Percentiles rank a stretch among this genome's conserved stretches.
Conservation (phyloP, 2,113 vertebrate genomes). For the Orycteropus afer region DNA sequence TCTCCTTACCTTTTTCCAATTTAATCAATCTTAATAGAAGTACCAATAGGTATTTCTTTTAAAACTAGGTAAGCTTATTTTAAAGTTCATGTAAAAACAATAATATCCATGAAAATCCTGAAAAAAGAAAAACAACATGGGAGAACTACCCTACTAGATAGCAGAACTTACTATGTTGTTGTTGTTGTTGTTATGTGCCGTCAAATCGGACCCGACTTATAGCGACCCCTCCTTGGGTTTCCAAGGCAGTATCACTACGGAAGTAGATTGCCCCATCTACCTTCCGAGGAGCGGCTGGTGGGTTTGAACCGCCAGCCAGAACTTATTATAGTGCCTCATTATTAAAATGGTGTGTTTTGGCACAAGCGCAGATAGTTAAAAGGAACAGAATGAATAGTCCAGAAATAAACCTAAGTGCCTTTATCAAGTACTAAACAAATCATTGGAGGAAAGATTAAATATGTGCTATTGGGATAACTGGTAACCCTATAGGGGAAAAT, state of each 20-base stretch:
- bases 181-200: too few species aligned
- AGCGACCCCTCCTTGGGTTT: too few species aligned
- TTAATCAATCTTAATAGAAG: background rate
- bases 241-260: too few species aligned
- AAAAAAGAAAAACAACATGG: background rate
- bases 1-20: too few species aligned
- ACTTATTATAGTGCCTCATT: background rate
- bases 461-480: background rate
- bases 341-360: background rate
- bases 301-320: too few species aligned
- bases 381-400: background rate
- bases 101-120: background rate
- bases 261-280: too few species aligned
- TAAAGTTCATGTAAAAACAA: constrained; percentile 1
- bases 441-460: background rate
- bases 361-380: background rate
- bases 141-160: background rate
- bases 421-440: background rate
- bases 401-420: background rate
- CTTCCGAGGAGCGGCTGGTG: too few species aligned
- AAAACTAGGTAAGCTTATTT: constrained; percentile 5
- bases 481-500: background rate
- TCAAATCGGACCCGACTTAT: too few species aligned
- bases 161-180: too few species aligned
- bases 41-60: background rate